Percentiles rank a stretch among this genome's conserved stretches.
phyloP scores from a whole-genome alignment of 2,888 invertebrate genomes.

The Boloria selene region DNA sequence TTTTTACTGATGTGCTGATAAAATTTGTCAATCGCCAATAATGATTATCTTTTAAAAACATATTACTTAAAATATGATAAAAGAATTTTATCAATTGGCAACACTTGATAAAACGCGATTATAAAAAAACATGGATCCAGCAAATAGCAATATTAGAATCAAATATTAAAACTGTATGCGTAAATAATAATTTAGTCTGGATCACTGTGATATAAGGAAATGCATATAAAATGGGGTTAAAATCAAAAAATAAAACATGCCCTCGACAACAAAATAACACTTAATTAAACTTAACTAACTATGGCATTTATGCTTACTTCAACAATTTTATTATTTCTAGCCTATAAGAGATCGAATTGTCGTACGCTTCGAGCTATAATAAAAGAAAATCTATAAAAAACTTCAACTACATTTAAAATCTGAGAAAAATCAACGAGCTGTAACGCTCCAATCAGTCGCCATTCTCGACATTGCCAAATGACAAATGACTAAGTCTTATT shows the following conservation, averaged over 20 bases:
- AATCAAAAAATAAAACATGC: constrained; percentile 80
- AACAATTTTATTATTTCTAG: constrained; percentile 77
- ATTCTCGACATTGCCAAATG: constrained; percentile 16
- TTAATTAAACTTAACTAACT: constrained; percentile 49
- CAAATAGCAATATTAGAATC: constrained; percentile 61
- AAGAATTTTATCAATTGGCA: constrained; percentile 52
- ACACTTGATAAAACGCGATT: constrained; percentile 43
- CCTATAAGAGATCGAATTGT: constrained; percentile 69
- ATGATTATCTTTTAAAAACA: constrained; percentile 50
- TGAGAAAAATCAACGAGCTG: constrained; percentile 56
- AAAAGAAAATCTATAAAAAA: constrained; percentile 58
- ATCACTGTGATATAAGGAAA: constrained; percentile 50
- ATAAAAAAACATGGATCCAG: constrained; percentile 42
- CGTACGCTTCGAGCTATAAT: constrained; percentile 73
- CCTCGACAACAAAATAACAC: constrained; percentile 49
- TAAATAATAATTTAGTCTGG: constrained; percentile 54
- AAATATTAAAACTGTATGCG: constrained; percentile 66
- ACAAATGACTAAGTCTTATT: constrained; percentile 7
- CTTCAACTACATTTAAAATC: constrained; percentile 54
- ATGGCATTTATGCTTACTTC: constrained; percentile 71
- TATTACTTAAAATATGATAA: constrained; percentile 72
- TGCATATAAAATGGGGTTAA: constrained; percentile 58
- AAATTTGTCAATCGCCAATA: constrained; percentile 55
- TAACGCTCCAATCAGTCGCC: constrained; percentile 34
- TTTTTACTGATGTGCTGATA: constrained; percentile 49